These are phyloP conservation scores for Carassius auratus DNA, from an alignment of 2,113 vertebrate species.

Conservation along the genomic window DNA sequence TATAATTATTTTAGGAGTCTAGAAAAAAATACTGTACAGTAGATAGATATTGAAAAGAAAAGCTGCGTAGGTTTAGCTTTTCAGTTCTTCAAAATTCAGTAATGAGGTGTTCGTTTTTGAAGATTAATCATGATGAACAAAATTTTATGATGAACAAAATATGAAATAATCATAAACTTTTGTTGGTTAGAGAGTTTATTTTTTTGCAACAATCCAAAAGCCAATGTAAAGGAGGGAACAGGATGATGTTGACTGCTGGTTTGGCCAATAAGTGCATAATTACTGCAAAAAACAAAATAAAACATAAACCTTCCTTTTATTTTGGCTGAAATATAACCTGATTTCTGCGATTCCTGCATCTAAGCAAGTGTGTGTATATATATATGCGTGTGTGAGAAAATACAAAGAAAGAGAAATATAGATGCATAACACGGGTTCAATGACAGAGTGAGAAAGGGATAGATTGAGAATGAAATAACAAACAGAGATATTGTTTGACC, in stretches of 20 bases:
- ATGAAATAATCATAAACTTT: no score
- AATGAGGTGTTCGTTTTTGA: no score
- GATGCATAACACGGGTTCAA: background rate
- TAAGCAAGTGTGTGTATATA: background rate
- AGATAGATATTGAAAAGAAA: no score
- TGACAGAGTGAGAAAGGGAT: background rate
- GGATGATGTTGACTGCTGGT: background rate
- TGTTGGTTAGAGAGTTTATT: no score
- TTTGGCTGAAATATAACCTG: background rate
- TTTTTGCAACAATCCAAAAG: background rate
- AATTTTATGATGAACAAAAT: no score
- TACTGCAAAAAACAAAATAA: background rate
- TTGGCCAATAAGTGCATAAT: background rate
- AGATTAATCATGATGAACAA: no score
- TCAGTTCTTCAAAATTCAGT: no score
- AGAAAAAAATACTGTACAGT: no score
- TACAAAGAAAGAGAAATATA: background rate
- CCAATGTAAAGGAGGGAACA: background rate
- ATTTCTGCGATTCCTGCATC: background rate
- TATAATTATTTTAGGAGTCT: no score
- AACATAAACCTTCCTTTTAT: background rate
- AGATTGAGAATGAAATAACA: background rate
- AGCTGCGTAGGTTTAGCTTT: no score
- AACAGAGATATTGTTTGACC: slow-evolving; percentile 12
- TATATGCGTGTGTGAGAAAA: background rate